Evolutionary conservation across 2,888 invertebrate genomes (phyloP), one percentile per base, ranked within the genome.

Genomic region (Cerastoderma edule): DNA sequence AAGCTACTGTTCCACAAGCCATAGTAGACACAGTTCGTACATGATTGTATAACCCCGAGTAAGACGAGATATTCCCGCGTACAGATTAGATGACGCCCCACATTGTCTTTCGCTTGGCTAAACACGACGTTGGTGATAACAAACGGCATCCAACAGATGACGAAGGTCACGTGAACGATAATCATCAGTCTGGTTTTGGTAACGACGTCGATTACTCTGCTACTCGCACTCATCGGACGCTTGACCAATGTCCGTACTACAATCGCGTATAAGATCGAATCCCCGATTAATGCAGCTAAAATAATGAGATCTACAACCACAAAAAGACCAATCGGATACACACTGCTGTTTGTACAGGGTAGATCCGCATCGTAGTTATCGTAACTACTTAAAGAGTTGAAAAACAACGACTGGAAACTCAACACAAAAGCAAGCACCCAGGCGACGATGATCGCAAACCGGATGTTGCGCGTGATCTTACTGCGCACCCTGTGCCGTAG

Each of bases 11-110:
- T 60, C 60, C 60, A 60, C 8, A 60, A 24, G 0, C 60, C 60
- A 22, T 60, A 60, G 39, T 60, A 60, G 13, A 60, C 39, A 35
- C 60, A 60, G 24, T 60, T 60, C 8, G 60, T 60, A 39, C 60
- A 60, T 1, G 60, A 60, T 19, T 60, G 60, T 8, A 60, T 16
- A 2, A 60, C 35, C 2, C 60, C 60, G 3, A 60, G 39, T 4
- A 60, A 13, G 39, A 60, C 35, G 24, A 60, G 27, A 22, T 39
- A 60, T 8, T 60, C 60, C 22, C 60, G 22, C 24, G n/a, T n/a
- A 39, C 60, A 60, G 1, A 60, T 39, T 16, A 32, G 22, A 24
- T 22, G 16, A 24, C 39, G 35, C 8, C 24, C 39, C 10, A n/a
- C 60, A 39, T 19, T 60, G 22, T 19, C 27, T 60, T 60, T 39